Evolutionary conservation across 2,113 vertebrate genomes (phyloP).

Genomic region (Erythrocebus patas): DNA sequence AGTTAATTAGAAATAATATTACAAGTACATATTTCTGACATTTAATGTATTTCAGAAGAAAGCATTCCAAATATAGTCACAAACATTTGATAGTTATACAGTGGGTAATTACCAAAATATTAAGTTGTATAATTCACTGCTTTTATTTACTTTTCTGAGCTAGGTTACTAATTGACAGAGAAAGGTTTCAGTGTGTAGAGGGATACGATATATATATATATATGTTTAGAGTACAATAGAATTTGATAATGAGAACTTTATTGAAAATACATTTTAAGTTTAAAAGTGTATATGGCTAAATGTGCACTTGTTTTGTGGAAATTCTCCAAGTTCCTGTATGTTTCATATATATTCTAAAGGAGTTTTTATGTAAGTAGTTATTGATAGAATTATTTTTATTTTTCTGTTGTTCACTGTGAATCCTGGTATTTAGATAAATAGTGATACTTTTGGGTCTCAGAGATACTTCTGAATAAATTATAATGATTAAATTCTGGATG

Average conservation of each 20-base stretch:
- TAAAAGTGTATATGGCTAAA: background rate
- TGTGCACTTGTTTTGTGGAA: background rate
- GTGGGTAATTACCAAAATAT: background rate
- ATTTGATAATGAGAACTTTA: background rate
- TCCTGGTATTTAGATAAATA: slow-evolving; percentile 25
- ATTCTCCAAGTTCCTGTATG: slow-evolving; percentile 27
- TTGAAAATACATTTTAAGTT: background rate
- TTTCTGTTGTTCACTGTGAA: slow-evolving; percentile 20
- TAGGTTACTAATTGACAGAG: background rate
- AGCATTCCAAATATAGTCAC: too few species aligned
- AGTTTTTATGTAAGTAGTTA: slow-evolving; percentile 2
- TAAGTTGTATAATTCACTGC: background rate
- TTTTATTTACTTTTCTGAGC: slow-evolving; percentile 29
- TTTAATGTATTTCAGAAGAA: background rate
- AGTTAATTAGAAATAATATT: background rate
- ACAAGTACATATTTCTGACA: background rate
- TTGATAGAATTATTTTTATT: slow-evolving; percentile 33
- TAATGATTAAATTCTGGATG: background rate
- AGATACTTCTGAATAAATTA: slow-evolving; percentile 7
- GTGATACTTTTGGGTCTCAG: background rate
- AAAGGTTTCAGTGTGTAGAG: background rate
- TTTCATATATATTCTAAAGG: slow-evolving; percentile 8
- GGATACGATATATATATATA: background rate
- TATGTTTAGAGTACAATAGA: background rate
- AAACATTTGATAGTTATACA: background rate